These are phyloP conservation scores for Coracopsis vasa DNA, from an alignment of 2,113 vertebrate genomes.

Conservation along the genomic window DNA sequence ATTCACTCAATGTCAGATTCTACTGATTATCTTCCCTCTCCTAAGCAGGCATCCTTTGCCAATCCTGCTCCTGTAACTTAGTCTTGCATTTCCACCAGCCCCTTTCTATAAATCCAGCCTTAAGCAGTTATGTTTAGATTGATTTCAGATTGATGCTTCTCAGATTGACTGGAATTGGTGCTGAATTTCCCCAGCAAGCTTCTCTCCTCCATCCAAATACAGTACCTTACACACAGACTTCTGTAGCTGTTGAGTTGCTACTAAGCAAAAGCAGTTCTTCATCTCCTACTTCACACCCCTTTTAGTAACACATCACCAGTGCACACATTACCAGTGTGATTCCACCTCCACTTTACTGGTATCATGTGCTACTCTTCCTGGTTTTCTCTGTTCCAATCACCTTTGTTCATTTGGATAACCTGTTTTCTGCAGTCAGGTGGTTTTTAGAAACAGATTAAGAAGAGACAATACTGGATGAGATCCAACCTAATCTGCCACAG, in stretches of 20 bases:
- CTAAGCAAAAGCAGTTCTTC: neutral
- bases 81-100: neutral
- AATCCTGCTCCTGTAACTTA: neutral
- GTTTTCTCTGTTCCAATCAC: neutral
- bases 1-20: neutral
- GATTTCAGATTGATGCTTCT: neutral
- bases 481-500: neutral
- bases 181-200: neutral
- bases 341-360: neutral
- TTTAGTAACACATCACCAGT: neutral
- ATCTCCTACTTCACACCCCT: neutral
- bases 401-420: neutral
- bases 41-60: neutral
- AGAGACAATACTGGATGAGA: neutral
- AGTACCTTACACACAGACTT: neutral
- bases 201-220: neutral
- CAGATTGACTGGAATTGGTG: neutral
- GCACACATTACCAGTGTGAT: neutral
- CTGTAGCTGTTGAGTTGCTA: neutral
- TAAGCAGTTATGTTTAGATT: neutral
- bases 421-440: neutral
- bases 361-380: neutral
- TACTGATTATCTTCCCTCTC: neutral
- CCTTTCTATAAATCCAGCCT: neutral
- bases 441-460: neutral